Evolutionary conservation across 1,140 invertebrate genomes (phyloP), one percentile per base, ranked within the genome.

Genomic region (Campoletis sonorensis): DNA sequence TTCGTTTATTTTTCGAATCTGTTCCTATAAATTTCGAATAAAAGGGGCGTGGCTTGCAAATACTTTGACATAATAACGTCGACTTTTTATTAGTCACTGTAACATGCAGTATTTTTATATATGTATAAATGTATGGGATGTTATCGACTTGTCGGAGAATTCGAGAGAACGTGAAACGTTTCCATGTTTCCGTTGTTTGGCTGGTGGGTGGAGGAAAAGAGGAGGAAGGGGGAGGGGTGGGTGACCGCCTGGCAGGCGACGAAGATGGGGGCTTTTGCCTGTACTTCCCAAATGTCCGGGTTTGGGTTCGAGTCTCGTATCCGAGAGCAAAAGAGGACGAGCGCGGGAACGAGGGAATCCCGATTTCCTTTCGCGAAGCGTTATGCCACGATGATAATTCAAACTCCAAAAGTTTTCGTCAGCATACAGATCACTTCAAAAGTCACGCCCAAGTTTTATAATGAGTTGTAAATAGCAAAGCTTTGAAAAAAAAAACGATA

Each of bases 341-440:
- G 51, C 1, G 70, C 0, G 4, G 37, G 40, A 45, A 37, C 18
- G 40, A 18, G 40, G 13, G 37, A 30, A 27, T 64, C 37, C 27
- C 51, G 51, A 40, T 77, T 37, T 77, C 51, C 54, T 58, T 30
- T 13, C 67, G 30, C 61, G 67, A 21, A 15, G 30, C 67, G 54
- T 61, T 77, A 77, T 77, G 27, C 73, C 67, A 64, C 73, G 73
- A 77, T 77, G 73, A 77, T 77, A 77, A 77, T 77, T 77, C 73
- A 77, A 77, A 77, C 73, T 77, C 54, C 73, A 77, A 77, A n/a
- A 77, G 73, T 77, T 77, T 77, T 54, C 73, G 51, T 64, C 10
- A 64, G 33, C 13, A 45, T 45, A 45, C 40, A 3, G 40, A 45
- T 5, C 8, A 45, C 1, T 45, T 13, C 40, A 45, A 45, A 45